These are phyloP conservation scores for Onychostruthus taczanowskii DNA, from an alignment of 2,113 vertebrate genomes.

Conservation along the genomic window DNA sequence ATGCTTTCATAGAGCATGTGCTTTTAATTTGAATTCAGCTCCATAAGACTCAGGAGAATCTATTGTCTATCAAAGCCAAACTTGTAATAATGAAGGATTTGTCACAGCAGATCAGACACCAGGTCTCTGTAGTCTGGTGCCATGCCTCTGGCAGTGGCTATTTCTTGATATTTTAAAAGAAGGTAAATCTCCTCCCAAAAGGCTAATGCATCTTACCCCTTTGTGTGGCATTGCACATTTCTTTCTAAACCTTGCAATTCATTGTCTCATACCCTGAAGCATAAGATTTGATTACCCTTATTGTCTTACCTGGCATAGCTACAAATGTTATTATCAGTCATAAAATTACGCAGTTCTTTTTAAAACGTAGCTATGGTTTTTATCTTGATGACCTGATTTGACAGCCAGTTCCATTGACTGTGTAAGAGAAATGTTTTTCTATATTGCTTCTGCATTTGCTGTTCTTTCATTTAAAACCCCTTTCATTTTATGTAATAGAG, in stretches of 20 bases:
- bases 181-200: background rate
- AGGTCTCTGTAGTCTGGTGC: constrained; percentile 22
- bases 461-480: background rate
- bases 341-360: constrained; percentile 23
- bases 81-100: constrained; percentile 26
- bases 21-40: constrained; percentile 63
- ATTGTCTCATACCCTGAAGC: constrained; percentile 7
- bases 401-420: background rate
- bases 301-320: constrained; percentile 42
- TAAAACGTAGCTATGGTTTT: background rate
- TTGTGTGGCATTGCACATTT: constrained; percentile 6
- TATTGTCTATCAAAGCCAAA: constrained; percentile 60
- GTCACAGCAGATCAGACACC: constrained; percentile 32
- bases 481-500: background rate
- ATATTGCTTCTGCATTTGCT: background rate
- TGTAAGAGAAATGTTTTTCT: background rate
- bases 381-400: constrained; percentile 13
- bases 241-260: constrained; percentile 16
- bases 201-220: background rate
- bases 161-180: constrained; percentile 41
- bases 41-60: constrained; percentile 42
- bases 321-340: constrained; percentile 4
- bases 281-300: constrained; percentile 38
- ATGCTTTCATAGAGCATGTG: constrained; percentile 53
- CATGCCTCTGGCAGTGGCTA: constrained; percentile 38